Conservation (phyloP, 2,888 invertebrate genomes). For the Dusona sp. region DNA sequence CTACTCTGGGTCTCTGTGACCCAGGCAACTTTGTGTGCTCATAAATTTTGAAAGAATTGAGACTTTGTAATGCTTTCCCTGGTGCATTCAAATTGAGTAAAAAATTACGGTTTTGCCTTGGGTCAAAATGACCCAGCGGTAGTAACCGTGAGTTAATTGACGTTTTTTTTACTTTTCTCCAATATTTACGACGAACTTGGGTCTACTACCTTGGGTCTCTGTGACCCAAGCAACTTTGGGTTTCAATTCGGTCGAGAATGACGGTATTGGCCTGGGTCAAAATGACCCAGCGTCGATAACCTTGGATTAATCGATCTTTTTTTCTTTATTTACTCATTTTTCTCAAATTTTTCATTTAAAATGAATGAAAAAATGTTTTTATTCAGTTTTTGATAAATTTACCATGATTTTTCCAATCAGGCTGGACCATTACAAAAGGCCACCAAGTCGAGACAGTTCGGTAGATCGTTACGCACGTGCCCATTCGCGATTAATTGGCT, state of each 20-base stretch:
- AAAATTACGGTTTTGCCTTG: background rate
- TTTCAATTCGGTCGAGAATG: too few relatives aligned
- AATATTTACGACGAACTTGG: background rate
- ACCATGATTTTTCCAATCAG: conserved; percentile 76
- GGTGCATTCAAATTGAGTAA: too few relatives aligned
- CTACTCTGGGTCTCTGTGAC: background rate
- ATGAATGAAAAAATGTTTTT: background rate
- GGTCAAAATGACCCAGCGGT: background rate
- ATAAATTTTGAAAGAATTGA: background rate
- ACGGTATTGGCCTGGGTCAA: too few relatives aligned
- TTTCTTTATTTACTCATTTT: background rate
- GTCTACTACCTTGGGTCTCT: too few relatives aligned
- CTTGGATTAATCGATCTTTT: background rate
- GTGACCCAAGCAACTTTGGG: too few relatives aligned
- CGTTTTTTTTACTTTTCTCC: background rate
- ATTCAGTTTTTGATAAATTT: background rate
- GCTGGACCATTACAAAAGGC: conserved; percentile 97
- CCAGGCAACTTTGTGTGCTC: background rate
- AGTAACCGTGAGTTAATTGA: background rate
- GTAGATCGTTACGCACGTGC: conserved; percentile 93
- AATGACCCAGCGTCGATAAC: background rate
- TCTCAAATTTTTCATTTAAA: background rate
- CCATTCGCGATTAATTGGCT: conserved; percentile 88
- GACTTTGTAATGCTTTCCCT: too few relatives aligned
- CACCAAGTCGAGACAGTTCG: conserved; percentile 94